phyloP scores from a whole-genome alignment of 2,797 vertebrate species.

The Argyrosomus regius region DNA sequence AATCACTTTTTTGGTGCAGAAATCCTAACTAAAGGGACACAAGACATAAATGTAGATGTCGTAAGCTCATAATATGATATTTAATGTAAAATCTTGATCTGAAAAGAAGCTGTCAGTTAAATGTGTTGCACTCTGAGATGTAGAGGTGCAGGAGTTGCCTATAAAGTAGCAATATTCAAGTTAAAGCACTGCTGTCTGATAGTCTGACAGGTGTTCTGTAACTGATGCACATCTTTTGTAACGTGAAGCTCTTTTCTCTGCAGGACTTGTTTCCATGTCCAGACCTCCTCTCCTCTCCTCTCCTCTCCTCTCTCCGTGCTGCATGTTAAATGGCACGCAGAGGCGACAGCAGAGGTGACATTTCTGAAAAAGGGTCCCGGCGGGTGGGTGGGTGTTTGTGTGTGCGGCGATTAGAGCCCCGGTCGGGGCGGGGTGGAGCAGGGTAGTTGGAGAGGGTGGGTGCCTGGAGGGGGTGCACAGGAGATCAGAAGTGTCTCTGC shows the following conservation, averaged over 20 bases:
- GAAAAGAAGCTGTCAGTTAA: too few relatives aligned
- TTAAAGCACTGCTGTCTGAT: not conserved
- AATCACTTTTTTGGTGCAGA: not conserved
- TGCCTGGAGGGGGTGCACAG: conserved; percentile 20
- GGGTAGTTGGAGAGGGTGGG: conserved; percentile 14
- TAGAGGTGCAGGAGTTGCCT: too few relatives aligned
- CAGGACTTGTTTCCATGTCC: not conserved
- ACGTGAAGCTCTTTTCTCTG: not conserved
- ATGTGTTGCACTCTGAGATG: too few relatives aligned
- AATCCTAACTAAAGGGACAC: not conserved
- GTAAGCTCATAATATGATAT: too few relatives aligned
- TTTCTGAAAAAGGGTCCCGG: conserved; percentile 57
- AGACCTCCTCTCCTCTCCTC: not conserved
- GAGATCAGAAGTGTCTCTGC: conserved; percentile 77
- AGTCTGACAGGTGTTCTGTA: conserved; percentile 23
- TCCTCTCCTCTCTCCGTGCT: not conserved
- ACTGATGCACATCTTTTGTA: not conserved
- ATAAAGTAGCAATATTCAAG: not conserved
- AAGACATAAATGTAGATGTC: not conserved
- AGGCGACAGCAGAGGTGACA: conserved; percentile 69
- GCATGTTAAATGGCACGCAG: conserved; percentile 17
- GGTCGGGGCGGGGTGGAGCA: conserved; percentile 28
- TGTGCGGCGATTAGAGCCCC: conserved; percentile 62
- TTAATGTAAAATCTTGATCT: too few relatives aligned
- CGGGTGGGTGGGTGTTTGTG: conserved; percentile 53